Evolutionary conservation across 1,140 invertebrate species (phyloP), one percentile per base, ranked within the genome.

Genomic region (Euschistus heros): DNA sequence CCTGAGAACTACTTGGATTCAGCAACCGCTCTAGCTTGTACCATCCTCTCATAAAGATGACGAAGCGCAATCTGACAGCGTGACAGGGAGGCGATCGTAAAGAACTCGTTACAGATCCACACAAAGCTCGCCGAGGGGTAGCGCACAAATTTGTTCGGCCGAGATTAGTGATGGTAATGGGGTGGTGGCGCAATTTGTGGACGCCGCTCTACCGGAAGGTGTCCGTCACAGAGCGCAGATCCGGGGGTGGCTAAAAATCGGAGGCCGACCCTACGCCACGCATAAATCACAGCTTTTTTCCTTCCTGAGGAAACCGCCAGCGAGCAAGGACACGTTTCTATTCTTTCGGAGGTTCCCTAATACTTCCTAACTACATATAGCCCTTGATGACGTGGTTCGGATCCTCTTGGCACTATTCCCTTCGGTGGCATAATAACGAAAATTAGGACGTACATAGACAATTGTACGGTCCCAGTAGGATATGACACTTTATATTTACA

Each of bases 91-190:
- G 10, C 22, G 22, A 22, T 18, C 10, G 22, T 50, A 50, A 50
- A 50, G 22, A 50, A 50, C n/a, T 50, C 47, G 47, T 50, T 50
- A 50, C 47, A 50, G 22, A 50, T 20, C 47, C n/a, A 22, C n/a
- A 50, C 47, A 10, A 50, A 4, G 10, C 10, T 22, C 47, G 6
- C n/a, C n/a, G 47, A n/a, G 17, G 22, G 47, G 47, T 20, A 50
- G n/a, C n/a, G 47, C 22, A 50, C 47, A 50, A 50, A 50, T 50
- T 50, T 50, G n/a, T 22, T 18, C 10, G 47, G 14, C 47, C n/a
- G 17, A 22, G 47, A 50, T 50, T 50, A 50, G 47, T 50, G 47
- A 50, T 50, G 47, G 47, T 50, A 50, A 50, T 50, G 47, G 47
- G 47, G 47, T 50, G 47, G n/a, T 50, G 47, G 47, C 22, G 22